phyloP scores from a whole-genome alignment of 1,140 invertebrate genomes.

The Portunus trituberculatus region DNA sequence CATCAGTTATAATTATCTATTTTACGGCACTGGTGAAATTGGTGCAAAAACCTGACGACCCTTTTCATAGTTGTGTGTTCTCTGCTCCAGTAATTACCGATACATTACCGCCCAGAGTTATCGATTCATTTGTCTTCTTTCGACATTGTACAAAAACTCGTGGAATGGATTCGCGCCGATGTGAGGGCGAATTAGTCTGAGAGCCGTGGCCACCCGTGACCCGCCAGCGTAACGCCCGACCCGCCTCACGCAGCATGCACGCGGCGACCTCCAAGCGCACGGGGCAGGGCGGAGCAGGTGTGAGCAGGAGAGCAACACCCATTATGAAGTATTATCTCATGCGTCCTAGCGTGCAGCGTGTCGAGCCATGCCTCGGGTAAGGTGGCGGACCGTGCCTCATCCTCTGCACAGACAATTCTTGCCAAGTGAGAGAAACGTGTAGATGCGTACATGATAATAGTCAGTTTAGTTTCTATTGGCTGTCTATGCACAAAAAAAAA shows the following conservation, averaged over 20 bases:
- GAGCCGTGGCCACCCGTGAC: not conserved
- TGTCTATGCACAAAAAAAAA: not conserved
- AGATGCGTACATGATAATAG: not conserved
- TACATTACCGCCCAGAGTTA: not conserved
- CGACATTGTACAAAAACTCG: not conserved
- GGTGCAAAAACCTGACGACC: not conserved
- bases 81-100: not conserved
- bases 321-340: constrained; percentile 9
- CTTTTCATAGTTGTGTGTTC: not conserved
- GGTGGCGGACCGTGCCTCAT: not conserved
- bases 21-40: not conserved
- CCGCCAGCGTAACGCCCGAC: not conserved
- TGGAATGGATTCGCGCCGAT: not conserved
- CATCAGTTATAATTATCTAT: not conserved
- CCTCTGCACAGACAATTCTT: not conserved
- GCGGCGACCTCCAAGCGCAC: not conserved
- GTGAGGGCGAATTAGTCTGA: not conserved
- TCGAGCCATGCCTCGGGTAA: not conserved
- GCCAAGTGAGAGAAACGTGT: not conserved
- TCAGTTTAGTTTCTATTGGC: not conserved
- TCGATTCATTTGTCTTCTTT: not conserved
- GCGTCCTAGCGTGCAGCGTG: not conserved
- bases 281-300: not conserved
- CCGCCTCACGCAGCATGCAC: not conserved
- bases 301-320: not conserved